A percentile compares a stretch with the other conserved stretches of the same genome.
Evolutionary conservation across 64 coral and sea anemone genomes (phyloP).

Genomic region (Anthopleura sola): DNA sequence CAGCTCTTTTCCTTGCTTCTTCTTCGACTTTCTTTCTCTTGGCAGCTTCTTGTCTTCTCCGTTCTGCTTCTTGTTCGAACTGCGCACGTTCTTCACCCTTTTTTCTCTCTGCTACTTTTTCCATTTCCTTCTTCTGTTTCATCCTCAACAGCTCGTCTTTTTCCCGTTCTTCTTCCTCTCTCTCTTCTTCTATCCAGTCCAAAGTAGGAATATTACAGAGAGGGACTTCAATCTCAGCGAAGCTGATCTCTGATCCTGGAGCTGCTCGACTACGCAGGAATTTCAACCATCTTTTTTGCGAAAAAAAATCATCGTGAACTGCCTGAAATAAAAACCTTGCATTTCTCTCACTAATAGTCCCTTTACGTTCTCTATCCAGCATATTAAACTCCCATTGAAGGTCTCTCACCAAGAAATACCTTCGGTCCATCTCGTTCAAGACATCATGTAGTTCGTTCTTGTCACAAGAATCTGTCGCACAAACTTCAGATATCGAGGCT

Average conservation of each 20-base stretch:
- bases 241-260: conserved; percentile 86
- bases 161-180: conserved; percentile 78
- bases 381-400: conserved; percentile 96
- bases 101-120: conserved; percentile 71
- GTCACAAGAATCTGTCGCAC: conserved; percentile 89
- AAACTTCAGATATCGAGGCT: conserved; percentile 75
- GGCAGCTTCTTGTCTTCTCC: conserved; percentile 60
- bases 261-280: conserved; percentile 89
- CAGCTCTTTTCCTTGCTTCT: conserved; percentile 51
- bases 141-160: conserved; percentile 58
- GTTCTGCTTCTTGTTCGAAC: conserved; percentile 64
- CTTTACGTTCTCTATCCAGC: conserved; percentile 87
- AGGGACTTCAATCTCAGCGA: conserved; percentile 96
- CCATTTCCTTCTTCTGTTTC: conserved; percentile 79
- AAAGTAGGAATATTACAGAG: conserved; percentile 89
- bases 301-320: conserved; percentile 96
- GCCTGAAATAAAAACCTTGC: conserved; percentile 97
- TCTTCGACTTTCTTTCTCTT: conserved; percentile 58
- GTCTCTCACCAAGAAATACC: conserved; percentile 93
- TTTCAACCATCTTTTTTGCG: conserved; percentile 75
- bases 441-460: conserved; percentile 86
- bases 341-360: conserved; percentile 80
- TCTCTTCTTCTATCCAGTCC: conserved; percentile 95
- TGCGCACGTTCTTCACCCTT: conserved; percentile 64
- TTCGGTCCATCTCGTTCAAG: conserved; percentile 97